Base-by-base conservation (phyloP, 1,140 invertebrate species). In the Drosophila rufa region DNA sequence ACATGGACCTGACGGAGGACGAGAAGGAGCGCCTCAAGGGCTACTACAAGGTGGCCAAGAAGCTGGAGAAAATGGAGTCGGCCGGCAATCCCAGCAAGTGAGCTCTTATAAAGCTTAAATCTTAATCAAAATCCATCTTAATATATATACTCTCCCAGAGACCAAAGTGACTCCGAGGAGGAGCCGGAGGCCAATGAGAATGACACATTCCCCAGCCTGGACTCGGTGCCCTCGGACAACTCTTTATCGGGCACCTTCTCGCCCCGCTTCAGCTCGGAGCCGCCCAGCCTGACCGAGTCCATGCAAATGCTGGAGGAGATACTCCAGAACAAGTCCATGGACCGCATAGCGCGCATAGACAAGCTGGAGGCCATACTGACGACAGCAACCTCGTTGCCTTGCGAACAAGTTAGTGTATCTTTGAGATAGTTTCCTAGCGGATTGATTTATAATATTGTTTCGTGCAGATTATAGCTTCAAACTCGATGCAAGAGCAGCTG, bases 1-100 rank as follows among this genome's bases (percentile, higher is more conserved):
- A 98, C 93, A 94, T 99, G 77, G 97, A 98, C 85, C 94, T 99
- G 19, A 98, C 97, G n/a, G 97, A 98, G 74, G 97, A 98, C 74
- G 97, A 98, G 82, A 97, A 98, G 82, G 97, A 98, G 85, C 98
- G 98, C 92, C 93, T 99, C 1, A 97, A 98, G 93, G 96, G 97
- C 12, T 98, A 96, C 71, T 96, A 97, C 69, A 99, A 99, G 93
- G 98, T 99, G 51, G 98, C 97, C 0, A 97, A 97, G 80, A 98
- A 98, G 93, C 93, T 99, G 48, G 98, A 99, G 91, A 97, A 98
- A 93, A 93, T 98, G 58, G 97, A 98, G 93, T 96, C 94, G 94
- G 83, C 95, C 94, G 27, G 87, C 55, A 91, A 92, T 71, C 95
- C 96, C 80, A 96, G 96, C 74, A 95, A 93, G 92, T 94, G 91